Base-by-base conservation (phyloP, 2,113 vertebrate genomes). In the Podarcis raffonei region DNA sequence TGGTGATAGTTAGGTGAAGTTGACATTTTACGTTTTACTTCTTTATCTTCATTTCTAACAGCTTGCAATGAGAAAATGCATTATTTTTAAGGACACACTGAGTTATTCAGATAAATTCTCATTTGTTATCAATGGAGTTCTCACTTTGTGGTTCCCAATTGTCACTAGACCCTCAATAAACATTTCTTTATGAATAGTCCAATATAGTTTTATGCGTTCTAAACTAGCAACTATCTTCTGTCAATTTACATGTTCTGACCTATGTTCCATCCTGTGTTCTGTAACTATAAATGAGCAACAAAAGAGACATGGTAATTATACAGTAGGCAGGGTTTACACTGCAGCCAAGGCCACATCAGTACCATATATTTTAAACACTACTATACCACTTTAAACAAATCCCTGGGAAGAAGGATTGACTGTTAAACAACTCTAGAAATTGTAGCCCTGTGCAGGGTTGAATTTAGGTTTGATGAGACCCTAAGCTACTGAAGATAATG, bases 11-110 rank as follows among this genome's bases (percentile, higher is more conserved):
- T 91, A 48, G 9, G 5, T 87, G 16, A 93, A 84, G 25, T 22
- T 85, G 62, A 32, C 27, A 62, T 83, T 91, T 90, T 92, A 81
- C 86, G 91, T 95, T 84, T 87, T 69, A 53, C 27, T 15, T 11
- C 74, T 8, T 85, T 79, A 59, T 4, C 35, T 83, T 92, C 12
- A 2, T 89, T 92, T 87, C 72, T 86, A 89, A 59, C 71, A 85
- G 4, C 0, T 91, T 69, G 69, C 3, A 83, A 75, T 13, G 11
- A 78, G 57, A 87, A 93, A 76, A 86, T 20, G 23, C 57, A 35
- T 72, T 87, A 15, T 74, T 37, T 62, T 0, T 6, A 75, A 42
- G n/a, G n/a, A 2, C 30, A 3, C 20, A 72, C 85, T 4, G 81
- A 68, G 69, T 42, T 89, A n/a, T 2, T 1, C 0, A 90, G n/a